phyloP scores from a whole-genome alignment of 2,113 vertebrate genomes.

The Chitala chitala region DNA sequence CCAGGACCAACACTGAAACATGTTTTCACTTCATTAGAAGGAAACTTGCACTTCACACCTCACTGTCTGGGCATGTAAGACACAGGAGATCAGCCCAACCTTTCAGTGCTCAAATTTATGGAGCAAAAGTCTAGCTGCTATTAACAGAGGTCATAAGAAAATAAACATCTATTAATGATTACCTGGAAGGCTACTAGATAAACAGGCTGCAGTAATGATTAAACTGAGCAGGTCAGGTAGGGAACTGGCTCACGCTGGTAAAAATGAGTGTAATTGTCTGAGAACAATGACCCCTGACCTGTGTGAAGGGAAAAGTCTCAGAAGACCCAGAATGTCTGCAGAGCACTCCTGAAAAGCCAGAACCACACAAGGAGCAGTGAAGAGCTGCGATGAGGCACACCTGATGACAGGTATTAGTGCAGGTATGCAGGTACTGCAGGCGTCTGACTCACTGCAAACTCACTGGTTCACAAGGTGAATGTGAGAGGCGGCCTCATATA shows the following conservation, averaged over 20 bases:
- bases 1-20: slow-evolving; percentile 13
- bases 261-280: slow-evolving; percentile 66
- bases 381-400: slow-evolving; percentile 34
- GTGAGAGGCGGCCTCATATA: slow-evolving; percentile 66
- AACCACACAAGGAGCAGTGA: slow-evolving; percentile 17
- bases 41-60: slow-evolving; percentile 33
- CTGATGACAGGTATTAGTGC: slow-evolving; percentile 49
- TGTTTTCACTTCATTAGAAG: slow-evolving; percentile 29
- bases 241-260: slow-evolving; percentile 57
- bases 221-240: slow-evolving; percentile 68
- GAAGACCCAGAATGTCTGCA: slow-evolving; percentile 22
- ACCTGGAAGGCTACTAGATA: slow-evolving; percentile 88
- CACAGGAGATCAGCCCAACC: slow-evolving; percentile 43
- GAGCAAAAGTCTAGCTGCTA: slow-evolving; percentile 70
- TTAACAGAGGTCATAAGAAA: slow-evolving; percentile 90
- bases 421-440: slow-evolving; percentile 43
- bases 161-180: slow-evolving; percentile 99
- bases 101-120: slow-evolving; percentile 72
- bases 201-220: slow-evolving; percentile 96
- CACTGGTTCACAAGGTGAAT: slow-evolving; percentile 66
- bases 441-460: slow-evolving; percentile 45
- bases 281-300: slow-evolving; percentile 63
- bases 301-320: slow-evolving; percentile 47
- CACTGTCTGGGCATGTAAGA: slow-evolving; percentile 40
- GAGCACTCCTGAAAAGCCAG: neutral